Base-by-base conservation (phyloP, 2,113 vertebrate genomes). In the Ardeotis arabs region DNA sequence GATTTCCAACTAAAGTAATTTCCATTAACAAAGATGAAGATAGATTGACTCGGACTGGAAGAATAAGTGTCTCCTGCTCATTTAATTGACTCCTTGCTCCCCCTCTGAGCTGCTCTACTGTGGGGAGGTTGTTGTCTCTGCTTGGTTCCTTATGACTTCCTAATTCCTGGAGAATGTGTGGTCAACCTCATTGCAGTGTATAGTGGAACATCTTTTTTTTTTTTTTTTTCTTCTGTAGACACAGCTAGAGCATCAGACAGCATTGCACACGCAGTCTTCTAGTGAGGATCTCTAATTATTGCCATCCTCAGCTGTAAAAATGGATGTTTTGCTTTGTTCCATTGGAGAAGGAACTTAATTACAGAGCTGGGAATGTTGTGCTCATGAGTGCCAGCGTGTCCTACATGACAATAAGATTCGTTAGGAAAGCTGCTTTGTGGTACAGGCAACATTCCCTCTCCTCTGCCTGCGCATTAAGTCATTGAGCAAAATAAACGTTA, bases 1-100 rank as follows among this genome's bases (percentile, higher is more conserved):
- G 56, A 12, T 78, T 87, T 94, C 77, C 84, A 60, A 37, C 81
- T 60, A 29, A 83, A 60, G 63, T 47, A 62, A 80, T 90, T 83
- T 64, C 84, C 88, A 63, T 96, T 79, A 85, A 59, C 67, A 74
- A 59, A 86, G 92, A 95, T 80, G 68, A 93, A 93, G 95, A 97
- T 90, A 6, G 80, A 96, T 89, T 27, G 72, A 88, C 72, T 68
- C 49, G 64, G 58, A 62, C 59, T 37, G 84, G 75, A 80, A 70
- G 93, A 87, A 59, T 37, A 31, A 64, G 41, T 45, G 52, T 60
- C n/a, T n/a, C 41, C 50, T 63, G 28, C 33, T 75, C 10, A 1
- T 18, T 87, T 94, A 95, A 92, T 89, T 76, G 81, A 58, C 88
- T 93, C 84, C 28, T 73, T 24, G 15, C 3, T 13, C 55, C 69